Evolutionary conservation across 2,888 invertebrate species (phyloP), one percentile per base, ranked within the genome.

Genomic region (Lasioglossum pauxillum): DNA sequence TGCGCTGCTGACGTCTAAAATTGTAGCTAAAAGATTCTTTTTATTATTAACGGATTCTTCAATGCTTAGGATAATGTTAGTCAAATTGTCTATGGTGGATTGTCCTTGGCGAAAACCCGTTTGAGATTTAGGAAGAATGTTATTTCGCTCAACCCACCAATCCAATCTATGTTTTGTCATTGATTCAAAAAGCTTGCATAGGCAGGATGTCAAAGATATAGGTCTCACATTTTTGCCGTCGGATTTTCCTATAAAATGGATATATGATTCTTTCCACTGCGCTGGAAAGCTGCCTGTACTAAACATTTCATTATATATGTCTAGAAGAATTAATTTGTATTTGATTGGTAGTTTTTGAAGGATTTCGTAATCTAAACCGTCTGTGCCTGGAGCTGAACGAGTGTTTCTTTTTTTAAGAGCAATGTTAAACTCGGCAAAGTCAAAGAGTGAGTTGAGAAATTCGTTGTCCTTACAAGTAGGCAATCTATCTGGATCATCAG

Each of bases 31-130:
- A 0, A 73, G 12, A 7, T 41, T 41, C 41, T 41, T 12, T 41
- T 41, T 41, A 41, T 41, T 41, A 2, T 41, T 41, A 41, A 10
- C 86, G 0, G 71, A 74, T 12, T 86, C 67, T 7, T 82, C 71
- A 16, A 87, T 23, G 12, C 79, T 35, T 0, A 89, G 57, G 5
- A 46, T 49, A 12, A 90, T 19, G 19, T 86, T 82, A 2, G 76
- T 49, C 3, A 88, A 12, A 41, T 90, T 90, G 16, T 89, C 88
- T 10, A 49, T 35, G 31, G 31, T 31, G 31, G 31, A 31, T 31
- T 31, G 31, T 1, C 31, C 31, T 31, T 1, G 31, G 31, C 31
- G 2, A 31, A 31, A 31, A 31, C 31, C 31, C 31, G 31, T 31
- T 31, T 31, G 31, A 31, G 31, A 31, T 31, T 31, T 31, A 31